phyloP scores from a whole-genome alignment of 2,113 vertebrate genomes.

The Gasterosteus nipponicus region DNA sequence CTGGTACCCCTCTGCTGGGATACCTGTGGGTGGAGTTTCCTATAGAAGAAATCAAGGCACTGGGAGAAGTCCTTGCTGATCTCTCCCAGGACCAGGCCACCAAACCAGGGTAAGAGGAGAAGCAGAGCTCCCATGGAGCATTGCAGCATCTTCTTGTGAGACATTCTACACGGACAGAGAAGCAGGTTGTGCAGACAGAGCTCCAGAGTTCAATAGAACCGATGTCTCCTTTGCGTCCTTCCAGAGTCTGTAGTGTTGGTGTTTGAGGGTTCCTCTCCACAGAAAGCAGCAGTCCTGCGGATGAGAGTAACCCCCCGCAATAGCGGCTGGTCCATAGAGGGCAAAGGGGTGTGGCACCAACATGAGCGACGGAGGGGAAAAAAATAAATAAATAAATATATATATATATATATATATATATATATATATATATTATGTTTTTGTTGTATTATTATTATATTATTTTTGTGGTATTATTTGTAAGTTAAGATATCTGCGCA shows the following conservation, averaged over 20 bases:
- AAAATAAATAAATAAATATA: too few relatives aligned
- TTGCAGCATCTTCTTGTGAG: conserved; percentile 8
- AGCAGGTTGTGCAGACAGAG: neutral
- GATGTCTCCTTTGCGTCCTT: conserved; percentile 1
- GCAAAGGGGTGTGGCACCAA: too few relatives aligned
- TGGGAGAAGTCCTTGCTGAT: conserved; percentile 53
- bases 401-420: too few relatives aligned
- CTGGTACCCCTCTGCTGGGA: conserved; percentile 24
- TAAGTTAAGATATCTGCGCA: too few relatives aligned
- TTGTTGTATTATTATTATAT: too few relatives aligned
- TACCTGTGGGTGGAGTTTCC: conserved; percentile 46
- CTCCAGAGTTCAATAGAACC: conserved; percentile 10
- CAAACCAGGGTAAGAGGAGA: conserved; percentile 45
- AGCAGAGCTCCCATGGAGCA: conserved; percentile 25
- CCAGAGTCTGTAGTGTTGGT: neutral
- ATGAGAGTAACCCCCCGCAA: neutral
- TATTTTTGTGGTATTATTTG: too few relatives aligned
- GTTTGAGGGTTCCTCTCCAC: conserved; percentile 18
- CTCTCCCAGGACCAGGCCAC: conserved; percentile 44
- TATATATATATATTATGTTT: too few relatives aligned
- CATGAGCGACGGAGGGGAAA: too few relatives aligned
- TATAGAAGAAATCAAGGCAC: conserved; percentile 71
- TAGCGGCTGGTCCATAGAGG: too few relatives aligned
- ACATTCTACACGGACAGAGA: conserved; percentile 13
- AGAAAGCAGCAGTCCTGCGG: neutral